These are phyloP conservation scores for Solenopsis invicta DNA, from an alignment of 1,140 invertebrate genomes.

Conservation along the genomic window DNA sequence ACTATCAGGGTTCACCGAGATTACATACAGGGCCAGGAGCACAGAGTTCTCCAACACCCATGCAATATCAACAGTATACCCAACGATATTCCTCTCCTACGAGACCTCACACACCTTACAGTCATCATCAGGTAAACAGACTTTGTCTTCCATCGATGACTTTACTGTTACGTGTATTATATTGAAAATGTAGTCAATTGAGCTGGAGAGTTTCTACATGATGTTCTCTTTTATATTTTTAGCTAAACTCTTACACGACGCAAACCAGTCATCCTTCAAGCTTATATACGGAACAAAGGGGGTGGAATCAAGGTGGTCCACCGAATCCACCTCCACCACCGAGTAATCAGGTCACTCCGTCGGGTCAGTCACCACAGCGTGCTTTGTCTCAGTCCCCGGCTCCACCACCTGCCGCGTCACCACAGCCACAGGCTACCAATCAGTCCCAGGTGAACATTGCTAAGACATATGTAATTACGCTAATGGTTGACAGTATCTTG, in stretches of 20 bases:
- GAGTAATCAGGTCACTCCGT: slow-evolving; percentile 84
- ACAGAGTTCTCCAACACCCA: slow-evolving; percentile 85
- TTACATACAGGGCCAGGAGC: slow-evolving; percentile 85
- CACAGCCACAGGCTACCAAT: slow-evolving; percentile 83
- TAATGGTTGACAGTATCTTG: not conserved
- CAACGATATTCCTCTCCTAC: slow-evolving; percentile 85
- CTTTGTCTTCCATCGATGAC: not conserved
- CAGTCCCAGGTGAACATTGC: slow-evolving; percentile 82
- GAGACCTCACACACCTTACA: slow-evolving; percentile 87
- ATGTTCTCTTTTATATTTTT: slow-evolving; percentile 47
- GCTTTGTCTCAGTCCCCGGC: slow-evolving; percentile 86
- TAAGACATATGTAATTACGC: not conserved
- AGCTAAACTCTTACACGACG: slow-evolving; percentile 85
- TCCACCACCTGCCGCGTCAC: slow-evolving; percentile 85
- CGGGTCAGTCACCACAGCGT: slow-evolving; percentile 85
- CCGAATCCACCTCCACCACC: slow-evolving; percentile 84
- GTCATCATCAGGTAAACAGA: slow-evolving; percentile 85
- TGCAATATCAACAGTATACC: slow-evolving; percentile 86
- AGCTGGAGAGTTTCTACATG: not conserved
- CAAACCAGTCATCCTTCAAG: slow-evolving; percentile 84
- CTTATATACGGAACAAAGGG: slow-evolving; percentile 85
- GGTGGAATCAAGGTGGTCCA: slow-evolving; percentile 84
- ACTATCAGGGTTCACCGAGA: slow-evolving; percentile 83
- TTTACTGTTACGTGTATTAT: not conserved
- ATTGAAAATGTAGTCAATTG: not conserved